Evolutionary conservation across 2,888 invertebrate species (phyloP).

Genomic region (Theodoxus fluviatilis): DNA sequence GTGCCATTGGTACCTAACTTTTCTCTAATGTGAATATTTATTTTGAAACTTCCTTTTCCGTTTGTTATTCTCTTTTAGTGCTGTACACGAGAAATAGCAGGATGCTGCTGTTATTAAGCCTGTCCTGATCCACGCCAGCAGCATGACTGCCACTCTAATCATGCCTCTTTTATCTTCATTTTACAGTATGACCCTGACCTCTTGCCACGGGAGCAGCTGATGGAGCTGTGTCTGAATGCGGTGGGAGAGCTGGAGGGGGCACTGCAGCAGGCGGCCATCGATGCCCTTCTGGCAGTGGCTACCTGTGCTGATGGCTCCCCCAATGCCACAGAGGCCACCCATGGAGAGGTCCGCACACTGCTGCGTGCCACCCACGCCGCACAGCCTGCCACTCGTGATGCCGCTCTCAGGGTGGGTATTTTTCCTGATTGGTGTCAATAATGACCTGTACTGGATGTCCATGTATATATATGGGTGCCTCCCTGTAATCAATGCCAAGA

Average conservation of each 20-base stretch:
- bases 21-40: too few relatives aligned
- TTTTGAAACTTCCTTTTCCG: too few relatives aligned
- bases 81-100: background rate
- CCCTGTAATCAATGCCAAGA: too few relatives aligned
- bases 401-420: slow-evolving; percentile 71
- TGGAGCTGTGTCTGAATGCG: slow-evolving; percentile 74
- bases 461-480: too few relatives aligned
- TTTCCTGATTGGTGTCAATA: too few relatives aligned
- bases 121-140: too few relatives aligned
- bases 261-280: slow-evolving; percentile 77
- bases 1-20: too few relatives aligned
- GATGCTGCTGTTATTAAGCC: too few relatives aligned
- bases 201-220: slow-evolving; percentile 83
- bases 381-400: slow-evolving; percentile 78
- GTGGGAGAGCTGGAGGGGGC: slow-evolving; percentile 46
- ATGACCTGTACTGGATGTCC: too few relatives aligned
- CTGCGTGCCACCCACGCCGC: slow-evolving; percentile 80
- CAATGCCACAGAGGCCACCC: slow-evolving; percentile 72
- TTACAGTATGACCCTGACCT: slow-evolving; percentile 76
- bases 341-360: slow-evolving; percentile 79
- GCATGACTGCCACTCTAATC: background rate
- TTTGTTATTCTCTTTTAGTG: background rate
- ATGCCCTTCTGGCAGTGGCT: slow-evolving; percentile 83
- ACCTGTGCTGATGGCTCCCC: slow-evolving; percentile 76
- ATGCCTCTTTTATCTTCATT: background rate